A percentile compares a stretch with the other conserved stretches of the same genome.
Evolutionary conservation across 2,888 invertebrate genomes (phyloP).

Genomic region (Caradrina kadenii): DNA sequence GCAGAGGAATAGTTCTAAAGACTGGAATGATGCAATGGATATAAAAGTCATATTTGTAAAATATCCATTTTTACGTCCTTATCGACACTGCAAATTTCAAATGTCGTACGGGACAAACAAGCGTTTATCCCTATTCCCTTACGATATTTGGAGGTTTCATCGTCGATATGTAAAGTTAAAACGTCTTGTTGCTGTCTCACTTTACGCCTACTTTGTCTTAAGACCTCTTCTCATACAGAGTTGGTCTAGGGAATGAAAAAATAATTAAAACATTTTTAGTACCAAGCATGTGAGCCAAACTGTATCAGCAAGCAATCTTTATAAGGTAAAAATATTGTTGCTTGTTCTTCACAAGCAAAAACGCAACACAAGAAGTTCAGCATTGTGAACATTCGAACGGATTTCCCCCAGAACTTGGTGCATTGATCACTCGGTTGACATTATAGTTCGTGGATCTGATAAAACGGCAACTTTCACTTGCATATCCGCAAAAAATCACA

Average conservation of each 20-base stretch:
- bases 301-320: too few relatives aligned
- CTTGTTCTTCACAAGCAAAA: too few relatives aligned
- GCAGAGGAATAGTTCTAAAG: too few relatives aligned
- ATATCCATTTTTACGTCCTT: too few relatives aligned
- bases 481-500: conserved; percentile 47
- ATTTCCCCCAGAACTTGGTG: conserved; percentile 17
- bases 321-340: background rate
- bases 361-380: background rate
- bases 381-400: conserved; percentile 19
- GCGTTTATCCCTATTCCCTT: too few relatives aligned
- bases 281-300: background rate
- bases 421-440: conserved; percentile 50
- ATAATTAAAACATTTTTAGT: too few relatives aligned
- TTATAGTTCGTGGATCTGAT: conserved; percentile 56
- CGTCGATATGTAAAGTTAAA: background rate
- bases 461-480: conserved; percentile 48
- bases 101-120: too few relatives aligned
- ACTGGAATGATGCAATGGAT: too few relatives aligned
- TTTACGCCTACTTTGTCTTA: background rate
- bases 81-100: too few relatives aligned
- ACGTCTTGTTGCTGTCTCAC: background rate
- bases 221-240: background rate
- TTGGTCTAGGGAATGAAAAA: too few relatives aligned
- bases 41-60: too few relatives aligned
- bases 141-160: too few relatives aligned